These are phyloP conservation scores for Pycnonotus jocosus DNA, from an alignment of 2,113 vertebrate species.

Conservation along the genomic window DNA sequence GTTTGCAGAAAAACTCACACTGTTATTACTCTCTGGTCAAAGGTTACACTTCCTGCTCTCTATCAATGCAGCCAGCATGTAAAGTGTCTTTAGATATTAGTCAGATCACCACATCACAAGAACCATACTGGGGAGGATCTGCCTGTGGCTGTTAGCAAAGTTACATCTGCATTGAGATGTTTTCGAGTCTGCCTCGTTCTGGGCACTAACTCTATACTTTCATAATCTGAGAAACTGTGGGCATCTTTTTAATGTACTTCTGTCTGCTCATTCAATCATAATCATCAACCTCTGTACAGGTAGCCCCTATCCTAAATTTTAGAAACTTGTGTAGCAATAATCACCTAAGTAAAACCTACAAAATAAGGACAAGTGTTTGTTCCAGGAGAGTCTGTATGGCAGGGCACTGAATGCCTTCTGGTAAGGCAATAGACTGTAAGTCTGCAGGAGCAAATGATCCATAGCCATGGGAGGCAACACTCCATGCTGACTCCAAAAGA, in stretches of 20 bases:
- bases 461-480: neutral
- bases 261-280: neutral
- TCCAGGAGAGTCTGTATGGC: neutral
- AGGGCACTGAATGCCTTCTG: neutral
- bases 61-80: slow-evolving; percentile 44
- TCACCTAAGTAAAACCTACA: neutral
- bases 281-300: neutral
- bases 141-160: slow-evolving; percentile 28
- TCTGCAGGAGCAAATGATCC: neutral
- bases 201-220: neutral
- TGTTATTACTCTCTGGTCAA: slow-evolving; percentile 70
- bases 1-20: slow-evolving; percentile 49
- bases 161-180: neutral
- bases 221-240: neutral
- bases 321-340: neutral
- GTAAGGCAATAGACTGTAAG: neutral
- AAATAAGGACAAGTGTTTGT: neutral
- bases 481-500: neutral
- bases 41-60: slow-evolving; percentile 74
- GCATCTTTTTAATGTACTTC: neutral
- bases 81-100: slow-evolving; percentile 68
- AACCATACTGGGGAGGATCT: neutral
- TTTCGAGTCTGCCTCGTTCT: accelerated
- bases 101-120: slow-evolving; percentile 58
- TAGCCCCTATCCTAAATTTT: neutral